Base-by-base conservation (phyloP, 2,113 vertebrate species). In the Bombycilla garrulus region DNA sequence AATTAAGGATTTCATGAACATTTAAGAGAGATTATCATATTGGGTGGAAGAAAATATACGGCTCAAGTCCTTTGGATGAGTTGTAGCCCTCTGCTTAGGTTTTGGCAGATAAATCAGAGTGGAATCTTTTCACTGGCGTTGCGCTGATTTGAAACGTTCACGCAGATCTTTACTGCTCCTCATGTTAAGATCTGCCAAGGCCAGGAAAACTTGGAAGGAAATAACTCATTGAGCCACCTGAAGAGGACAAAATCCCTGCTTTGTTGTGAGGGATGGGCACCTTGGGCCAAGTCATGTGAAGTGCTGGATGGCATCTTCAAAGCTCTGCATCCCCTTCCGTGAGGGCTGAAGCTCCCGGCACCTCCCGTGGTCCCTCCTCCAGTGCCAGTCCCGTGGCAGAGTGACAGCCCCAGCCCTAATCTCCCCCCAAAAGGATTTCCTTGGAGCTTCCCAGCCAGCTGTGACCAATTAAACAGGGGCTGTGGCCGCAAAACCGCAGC, bases 1-100 rank as follows among this genome's bases (percentile, higher is more conserved):
- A 93, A 40, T 45, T 67, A 45, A 67, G 81, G 86, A 81, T 95
- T 95, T 91, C 19, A 9, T 93, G 93, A 72, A 82, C 40, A 15
- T 88, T 90, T 88, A 74, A 61, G 90, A 54, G 85, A 86, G 66
- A 56, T 65, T 53, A 69, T 92, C 77, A 18, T 79, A 53, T 36
- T 85, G 60, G 29, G 50, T 83, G 88, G 77, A 79, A 73, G 79
- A 62, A 88, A 86, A 54, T 20, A 21, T 2, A 5, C 0, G 2
- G 57, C 62, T 86, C 36, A 7, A 61, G 48, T 50, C 58, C 56
- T 65, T 29, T 20, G 42, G 74, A 72, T 45, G 92, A 64, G 21
- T 17, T 82, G 53, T 70, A 90, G 58, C 33, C 40, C 45, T 80
- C 29, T 86, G 67, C 95, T 94, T 40, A 77, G 53, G 5, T 76